Base-by-base conservation (phyloP, 2,797 vertebrate species). In the Lerista edwardsae region DNA sequence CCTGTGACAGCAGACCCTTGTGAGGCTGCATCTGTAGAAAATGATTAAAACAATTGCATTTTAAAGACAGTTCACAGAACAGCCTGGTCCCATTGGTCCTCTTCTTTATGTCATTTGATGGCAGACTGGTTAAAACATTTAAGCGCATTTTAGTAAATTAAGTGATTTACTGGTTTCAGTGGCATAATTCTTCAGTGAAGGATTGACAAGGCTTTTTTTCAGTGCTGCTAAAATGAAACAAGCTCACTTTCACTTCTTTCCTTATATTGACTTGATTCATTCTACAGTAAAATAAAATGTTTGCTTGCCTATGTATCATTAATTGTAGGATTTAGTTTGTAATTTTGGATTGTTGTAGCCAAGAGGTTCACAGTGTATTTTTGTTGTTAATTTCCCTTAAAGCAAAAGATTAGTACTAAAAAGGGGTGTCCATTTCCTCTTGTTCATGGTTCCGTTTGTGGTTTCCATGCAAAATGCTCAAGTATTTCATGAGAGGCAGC, bases 31-130 rank as follows among this genome's bases (percentile, higher is more conserved):
- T 97, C 97, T 97, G 97, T 97, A 96, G 97, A 97, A 97, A 97
- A 98, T 98, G 97, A 99, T 98, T 97, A 98, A 97, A 97, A 98
- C 97, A 98, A 98, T 98, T 97, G 96, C 96, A 96, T 98, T 98
- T 98, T 98, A 98, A 98, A 98, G 95, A 96, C 92, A 84, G 94
- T 97, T 98, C 97, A 95, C 96, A 96, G 96, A 94, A 95, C 95
- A 95, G 93, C 91, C 94, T 84, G 89, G 96, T 98, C 97, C 97
- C 97, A 97, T 97, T 95, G 97, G 97, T 94, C 96, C 96, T 94
- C 93, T 96, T 96, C 94, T 92, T 96, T 97, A 97, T 97, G 96
- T 97, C 97, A 92, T 91, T 95, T 96, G 96, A 96, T 96, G 94
- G 94, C 93, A 95, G 94, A 90, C 94, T 95, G 94, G 94, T 97